phyloP scores from a whole-genome alignment of 1,140 invertebrate genomes.

The Cyclargus thomasi region DNA sequence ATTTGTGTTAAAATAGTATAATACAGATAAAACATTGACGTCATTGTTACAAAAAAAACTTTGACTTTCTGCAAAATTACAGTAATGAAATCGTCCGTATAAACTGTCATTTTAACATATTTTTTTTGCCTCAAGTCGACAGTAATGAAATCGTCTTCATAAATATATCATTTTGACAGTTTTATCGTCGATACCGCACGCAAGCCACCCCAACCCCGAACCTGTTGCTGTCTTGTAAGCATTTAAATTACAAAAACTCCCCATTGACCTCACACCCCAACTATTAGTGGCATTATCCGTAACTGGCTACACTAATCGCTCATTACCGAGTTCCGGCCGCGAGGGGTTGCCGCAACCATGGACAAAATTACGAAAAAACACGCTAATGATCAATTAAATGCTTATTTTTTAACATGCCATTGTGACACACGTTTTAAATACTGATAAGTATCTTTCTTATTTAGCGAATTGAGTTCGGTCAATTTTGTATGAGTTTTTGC shows the following conservation, averaged over 20 bases:
- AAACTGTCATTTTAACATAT: no score
- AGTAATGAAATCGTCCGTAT: no score
- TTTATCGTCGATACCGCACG: slow-evolving; percentile 7
- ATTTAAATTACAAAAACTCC: slow-evolving; percentile 37
- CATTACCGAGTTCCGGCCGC: slow-evolving; percentile 65
- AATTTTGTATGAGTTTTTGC: no score
- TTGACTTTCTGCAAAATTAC: no score
- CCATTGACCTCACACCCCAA: slow-evolving; percentile 49
- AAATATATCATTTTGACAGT: not conserved
- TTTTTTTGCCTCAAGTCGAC: not conserved
- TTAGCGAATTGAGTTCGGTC: no score
- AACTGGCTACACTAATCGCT: slow-evolving; percentile 71
- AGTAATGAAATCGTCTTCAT: not conserved
- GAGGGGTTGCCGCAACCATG: slow-evolving; percentile 48
- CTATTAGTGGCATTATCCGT: slow-evolving; percentile 64
- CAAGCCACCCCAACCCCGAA: not conserved
- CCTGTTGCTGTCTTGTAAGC: slow-evolving; percentile 6
- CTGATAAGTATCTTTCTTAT: not conserved
- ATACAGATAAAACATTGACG: no score
- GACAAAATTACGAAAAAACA: slow-evolving; percentile 51
- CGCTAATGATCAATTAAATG: slow-evolving; percentile 15
- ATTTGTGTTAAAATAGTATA: no score
- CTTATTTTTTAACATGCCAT: slow-evolving; percentile 2
- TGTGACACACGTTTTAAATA: not conserved
- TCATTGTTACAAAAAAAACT: no score